Evolutionary conservation across 2,888 invertebrate species (phyloP).

Genomic region (Chorisops tibialis): DNA sequence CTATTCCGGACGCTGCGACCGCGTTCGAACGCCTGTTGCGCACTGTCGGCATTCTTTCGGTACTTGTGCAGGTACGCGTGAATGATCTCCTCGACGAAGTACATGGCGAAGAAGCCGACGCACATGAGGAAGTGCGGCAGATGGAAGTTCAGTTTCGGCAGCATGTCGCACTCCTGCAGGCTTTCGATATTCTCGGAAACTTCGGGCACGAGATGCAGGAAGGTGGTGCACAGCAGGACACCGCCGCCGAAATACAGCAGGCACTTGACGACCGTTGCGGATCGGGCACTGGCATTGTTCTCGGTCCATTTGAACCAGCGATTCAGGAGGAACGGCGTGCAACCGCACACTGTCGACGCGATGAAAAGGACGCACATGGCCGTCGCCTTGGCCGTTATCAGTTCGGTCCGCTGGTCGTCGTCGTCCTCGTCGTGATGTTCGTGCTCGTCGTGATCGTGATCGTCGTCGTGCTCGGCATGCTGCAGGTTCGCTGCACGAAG

Average conservation of each 20-base stretch:
- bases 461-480: neutral
- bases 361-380: constrained; percentile 75
- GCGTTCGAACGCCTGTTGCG: constrained; percentile 45
- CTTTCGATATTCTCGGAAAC: constrained; percentile 51
- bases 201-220: constrained; percentile 77
- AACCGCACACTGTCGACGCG: constrained; percentile 72
- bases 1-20: constrained; percentile 46
- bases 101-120: constrained; percentile 72
- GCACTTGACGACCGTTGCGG: constrained; percentile 55
- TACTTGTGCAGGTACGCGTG: constrained; percentile 64
- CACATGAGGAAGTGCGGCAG: constrained; percentile 72
- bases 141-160: constrained; percentile 60
- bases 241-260: constrained; percentile 82
- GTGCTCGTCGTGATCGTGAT: neutral
- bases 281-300: constrained; percentile 42
- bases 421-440: constrained; percentile 30
- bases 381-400: constrained; percentile 69
- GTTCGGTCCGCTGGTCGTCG: constrained; percentile 46
- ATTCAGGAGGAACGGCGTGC: constrained; percentile 68
- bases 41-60: constrained; percentile 45
- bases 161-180: constrained; percentile 29
- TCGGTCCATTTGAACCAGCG: constrained; percentile 56
- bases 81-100: constrained; percentile 74
- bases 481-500: neutral
- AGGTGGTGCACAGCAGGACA: constrained; percentile 75